Conservation (phyloP, 2,113 vertebrate species). For the Gopherus flavomarginatus region DNA sequence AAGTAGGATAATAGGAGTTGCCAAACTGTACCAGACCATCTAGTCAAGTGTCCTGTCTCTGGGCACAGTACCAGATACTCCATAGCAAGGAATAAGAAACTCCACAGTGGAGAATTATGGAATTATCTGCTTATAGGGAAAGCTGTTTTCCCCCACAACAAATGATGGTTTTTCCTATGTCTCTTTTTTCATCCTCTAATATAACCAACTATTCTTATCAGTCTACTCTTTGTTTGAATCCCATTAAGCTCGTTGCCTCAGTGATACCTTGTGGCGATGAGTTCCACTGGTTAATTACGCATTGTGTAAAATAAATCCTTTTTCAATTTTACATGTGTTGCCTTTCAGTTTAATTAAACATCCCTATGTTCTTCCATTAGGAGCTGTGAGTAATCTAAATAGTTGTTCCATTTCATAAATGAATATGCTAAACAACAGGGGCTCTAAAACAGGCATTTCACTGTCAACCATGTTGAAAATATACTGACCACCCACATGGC, state of each 20-base stretch:
- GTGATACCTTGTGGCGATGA: neutral
- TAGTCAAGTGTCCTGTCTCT: neutral
- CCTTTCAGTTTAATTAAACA: neutral
- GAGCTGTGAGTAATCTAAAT: neutral
- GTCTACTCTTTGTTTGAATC: too few relatives aligned
- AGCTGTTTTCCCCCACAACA: neutral
- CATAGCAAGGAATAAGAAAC: neutral
- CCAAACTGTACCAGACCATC: neutral
- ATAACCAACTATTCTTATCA: neutral
- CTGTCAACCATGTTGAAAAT: too few relatives aligned
- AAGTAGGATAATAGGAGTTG: neutral
- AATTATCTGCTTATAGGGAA: neutral
- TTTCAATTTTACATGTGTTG: neutral
- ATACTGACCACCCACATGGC: too few relatives aligned
- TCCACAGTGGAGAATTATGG: neutral
- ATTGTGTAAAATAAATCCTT: neutral
- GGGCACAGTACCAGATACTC: neutral
- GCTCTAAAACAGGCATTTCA: too few relatives aligned
- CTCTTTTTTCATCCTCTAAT: neutral
- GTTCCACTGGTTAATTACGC: neutral
- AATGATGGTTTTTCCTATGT: neutral
- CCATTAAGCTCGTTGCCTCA: neutral
- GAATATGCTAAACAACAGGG: neutral
- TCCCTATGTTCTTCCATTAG: neutral
- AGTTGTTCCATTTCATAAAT: neutral